Evolutionary conservation across 2,888 invertebrate genomes (phyloP).

Genomic region (Drosophila engyochracea): DNA sequence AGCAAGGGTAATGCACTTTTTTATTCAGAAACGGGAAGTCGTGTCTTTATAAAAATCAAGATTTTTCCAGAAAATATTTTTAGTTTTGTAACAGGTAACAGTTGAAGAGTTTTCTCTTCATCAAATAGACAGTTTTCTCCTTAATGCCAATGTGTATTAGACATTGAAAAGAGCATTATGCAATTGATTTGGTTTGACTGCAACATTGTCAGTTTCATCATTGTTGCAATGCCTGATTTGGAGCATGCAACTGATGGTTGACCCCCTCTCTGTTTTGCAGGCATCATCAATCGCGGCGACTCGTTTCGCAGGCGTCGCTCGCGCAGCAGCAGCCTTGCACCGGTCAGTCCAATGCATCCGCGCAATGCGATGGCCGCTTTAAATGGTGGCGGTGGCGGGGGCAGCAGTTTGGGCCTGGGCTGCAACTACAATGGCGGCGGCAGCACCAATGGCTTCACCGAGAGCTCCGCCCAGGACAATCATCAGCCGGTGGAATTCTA

Average conservation of each 20-base stretch:
- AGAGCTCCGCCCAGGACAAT: constrained; percentile 65
- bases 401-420: constrained; percentile 66
- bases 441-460: constrained; percentile 61
- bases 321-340: constrained; percentile 92
- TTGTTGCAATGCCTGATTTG: constrained; percentile 22
- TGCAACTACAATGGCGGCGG: constrained; percentile 63
- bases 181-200: neutral
- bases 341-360: constrained; percentile 86
- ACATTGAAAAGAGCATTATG: neutral
- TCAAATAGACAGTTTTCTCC: no score
- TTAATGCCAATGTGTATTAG: neutral
- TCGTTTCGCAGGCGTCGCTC: constrained; percentile 95
- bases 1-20: neutral
- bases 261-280: constrained; percentile 85
- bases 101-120: no score
- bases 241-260: constrained; percentile 12
- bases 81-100: neutral
- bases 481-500: constrained; percentile 87
- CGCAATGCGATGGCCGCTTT: constrained; percentile 72
- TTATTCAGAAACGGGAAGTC: neutral
- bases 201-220: neutral
- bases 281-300: constrained; percentile 97
- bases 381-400: constrained; percentile 52
- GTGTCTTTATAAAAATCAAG: neutral
- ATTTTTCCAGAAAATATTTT: no score